A percentile compares a stretch with the other conserved stretches of the same genome.
Conservation (phyloP, 2,888 invertebrate genomes). For the Bembecia ichneumoniformis region DNA sequence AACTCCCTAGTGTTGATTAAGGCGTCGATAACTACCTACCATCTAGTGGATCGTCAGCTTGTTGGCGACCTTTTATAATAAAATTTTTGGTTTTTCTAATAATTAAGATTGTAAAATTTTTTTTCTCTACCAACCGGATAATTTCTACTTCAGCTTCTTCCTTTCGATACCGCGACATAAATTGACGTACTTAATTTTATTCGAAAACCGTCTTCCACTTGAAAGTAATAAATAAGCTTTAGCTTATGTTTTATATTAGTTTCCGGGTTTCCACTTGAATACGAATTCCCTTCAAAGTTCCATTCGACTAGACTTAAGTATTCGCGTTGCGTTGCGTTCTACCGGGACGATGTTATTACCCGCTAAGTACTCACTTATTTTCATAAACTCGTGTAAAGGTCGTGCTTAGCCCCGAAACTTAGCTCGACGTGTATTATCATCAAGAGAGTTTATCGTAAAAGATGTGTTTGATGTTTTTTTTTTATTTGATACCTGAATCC, state of each 20-base stretch:
- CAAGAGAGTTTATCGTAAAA: not conserved
- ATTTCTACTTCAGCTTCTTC: not conserved
- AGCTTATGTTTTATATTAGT: constrained; percentile 1
- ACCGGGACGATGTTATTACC: constrained; percentile 18
- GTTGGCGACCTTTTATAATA: too few relatives aligned
- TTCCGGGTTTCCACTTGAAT: constrained; percentile 24
- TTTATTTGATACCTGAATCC: not conserved
- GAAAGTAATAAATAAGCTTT: not conserved
- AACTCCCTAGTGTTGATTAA: too few relatives aligned
- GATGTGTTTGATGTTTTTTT: not conserved
- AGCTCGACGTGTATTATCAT: not conserved
- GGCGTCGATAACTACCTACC: too few relatives aligned
- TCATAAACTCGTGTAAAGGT: constrained; percentile 14
- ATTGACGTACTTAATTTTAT: not conserved
- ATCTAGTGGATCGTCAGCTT: too few relatives aligned
- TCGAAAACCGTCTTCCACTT: not conserved
- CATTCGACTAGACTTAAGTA: constrained; percentile 19
- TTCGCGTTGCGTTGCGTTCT: constrained; percentile 12
- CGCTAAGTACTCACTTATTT: constrained; percentile 17
- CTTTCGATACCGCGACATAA: not conserved
- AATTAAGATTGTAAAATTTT: too few relatives aligned
- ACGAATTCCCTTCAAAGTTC: constrained; percentile 21
- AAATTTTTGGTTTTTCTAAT: too few relatives aligned
- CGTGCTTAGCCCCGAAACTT: not conserved
- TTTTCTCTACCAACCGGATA: too few relatives aligned